Evolutionary conservation across 2,113 vertebrate species (phyloP).

Genomic region (Rhynchopsitta pachyrhyncha): DNA sequence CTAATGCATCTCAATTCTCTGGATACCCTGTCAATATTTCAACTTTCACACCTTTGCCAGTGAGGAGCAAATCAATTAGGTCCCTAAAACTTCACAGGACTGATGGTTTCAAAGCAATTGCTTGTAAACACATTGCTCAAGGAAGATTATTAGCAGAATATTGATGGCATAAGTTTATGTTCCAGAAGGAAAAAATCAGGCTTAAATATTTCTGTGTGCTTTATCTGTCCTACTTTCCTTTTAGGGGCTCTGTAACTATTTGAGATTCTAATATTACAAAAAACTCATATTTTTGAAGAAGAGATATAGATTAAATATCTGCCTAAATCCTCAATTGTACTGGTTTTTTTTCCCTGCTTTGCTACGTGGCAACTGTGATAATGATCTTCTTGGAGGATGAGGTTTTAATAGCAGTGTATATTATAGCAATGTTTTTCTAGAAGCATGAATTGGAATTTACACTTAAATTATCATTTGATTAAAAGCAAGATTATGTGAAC

Average conservation of each 20-base stretch:
- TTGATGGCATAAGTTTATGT: neutral
- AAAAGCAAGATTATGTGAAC: neutral
- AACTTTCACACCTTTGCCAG: neutral
- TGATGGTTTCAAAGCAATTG: neutral
- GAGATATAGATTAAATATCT: neutral
- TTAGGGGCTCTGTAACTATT: neutral
- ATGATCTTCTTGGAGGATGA: neutral
- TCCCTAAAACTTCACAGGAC: neutral
- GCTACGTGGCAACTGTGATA: neutral
- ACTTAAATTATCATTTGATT: slow-evolving; percentile 6
- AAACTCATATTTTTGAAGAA: neutral
- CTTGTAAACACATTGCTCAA: neutral
- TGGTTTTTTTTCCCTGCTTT: neutral
- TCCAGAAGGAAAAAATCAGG: neutral
- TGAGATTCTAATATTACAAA: neutral
- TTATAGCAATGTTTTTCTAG: neutral
- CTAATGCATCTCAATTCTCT: neutral
- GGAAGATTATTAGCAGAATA: neutral
- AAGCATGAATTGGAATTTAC: neutral
- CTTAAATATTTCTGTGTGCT: neutral
- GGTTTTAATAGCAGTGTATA: neutral
- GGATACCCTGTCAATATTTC: neutral
- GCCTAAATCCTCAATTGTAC: neutral
- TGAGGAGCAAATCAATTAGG: neutral
- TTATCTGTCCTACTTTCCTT: neutral